Evolutionary conservation across 2,888 invertebrate genomes (phyloP).

Genomic region (Nomada hirtipes): DNA sequence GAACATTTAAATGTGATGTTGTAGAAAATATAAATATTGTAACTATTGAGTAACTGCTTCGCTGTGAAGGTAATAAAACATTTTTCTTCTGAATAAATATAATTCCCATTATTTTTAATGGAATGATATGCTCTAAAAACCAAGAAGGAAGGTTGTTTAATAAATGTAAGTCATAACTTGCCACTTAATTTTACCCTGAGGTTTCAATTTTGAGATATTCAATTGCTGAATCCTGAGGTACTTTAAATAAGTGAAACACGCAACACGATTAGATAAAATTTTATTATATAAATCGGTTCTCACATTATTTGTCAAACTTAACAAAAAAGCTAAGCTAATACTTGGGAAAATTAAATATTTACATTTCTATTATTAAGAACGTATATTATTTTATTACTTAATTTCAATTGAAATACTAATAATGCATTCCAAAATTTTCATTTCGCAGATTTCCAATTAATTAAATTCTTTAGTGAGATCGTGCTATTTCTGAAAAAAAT

Average conservation of each 20-base stretch:
- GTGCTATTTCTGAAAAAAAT: slow-evolving; percentile 99
- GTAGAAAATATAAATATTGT: slow-evolving; percentile 36
- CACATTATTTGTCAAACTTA: neutral
- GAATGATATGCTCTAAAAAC: neutral
- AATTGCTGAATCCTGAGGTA: no score
- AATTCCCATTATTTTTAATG: neutral
- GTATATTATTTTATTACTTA: slow-evolving; percentile 26
- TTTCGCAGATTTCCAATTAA: slow-evolving; percentile 26
- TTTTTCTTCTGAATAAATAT: slow-evolving; percentile 8
- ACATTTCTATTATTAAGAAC: slow-evolving; percentile 20
- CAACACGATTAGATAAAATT: neutral
- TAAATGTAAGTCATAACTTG: neutral
- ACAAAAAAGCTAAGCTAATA: neutral
- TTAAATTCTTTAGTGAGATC: slow-evolving; percentile 89
- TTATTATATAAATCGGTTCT: slow-evolving; percentile 18
- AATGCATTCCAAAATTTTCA: slow-evolving; percentile 14
- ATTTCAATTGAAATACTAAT: slow-evolving; percentile 32
- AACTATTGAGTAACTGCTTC: slow-evolving; percentile 13
- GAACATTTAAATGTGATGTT: slow-evolving; percentile 13
- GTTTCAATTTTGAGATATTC: no score
- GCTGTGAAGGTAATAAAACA: slow-evolving; percentile 27
- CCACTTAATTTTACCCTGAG: neutral
- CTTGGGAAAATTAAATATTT: slow-evolving; percentile 15
- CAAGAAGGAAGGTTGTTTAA: neutral
- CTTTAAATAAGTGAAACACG: neutral